These are phyloP conservation scores for Bombus picipes DNA, from an alignment of 1,140 invertebrate species.

Conservation along the genomic window DNA sequence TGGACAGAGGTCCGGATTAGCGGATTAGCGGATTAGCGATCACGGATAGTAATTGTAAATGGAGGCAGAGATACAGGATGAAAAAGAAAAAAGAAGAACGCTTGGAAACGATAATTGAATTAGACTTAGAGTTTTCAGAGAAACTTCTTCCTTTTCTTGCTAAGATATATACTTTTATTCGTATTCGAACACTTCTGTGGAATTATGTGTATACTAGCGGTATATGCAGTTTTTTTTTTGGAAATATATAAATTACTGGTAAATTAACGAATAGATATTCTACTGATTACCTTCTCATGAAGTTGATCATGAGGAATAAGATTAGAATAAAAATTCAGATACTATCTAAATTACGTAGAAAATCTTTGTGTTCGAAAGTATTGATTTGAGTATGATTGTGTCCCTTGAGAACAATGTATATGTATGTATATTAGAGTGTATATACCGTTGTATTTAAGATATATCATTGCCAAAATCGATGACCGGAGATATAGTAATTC, in stretches of 20 bases:
- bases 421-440: neutral
- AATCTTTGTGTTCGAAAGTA: neutral
- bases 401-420: neutral
- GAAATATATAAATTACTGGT: too few species aligned
- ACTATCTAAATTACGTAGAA: neutral
- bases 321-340: too few species aligned
- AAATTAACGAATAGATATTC: too few species aligned
- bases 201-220: too few species aligned
- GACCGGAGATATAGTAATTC: neutral
- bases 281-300: too few species aligned
- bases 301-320: too few species aligned
- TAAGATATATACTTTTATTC: too few species aligned
- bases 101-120: neutral
- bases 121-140: neutral
- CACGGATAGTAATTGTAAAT: neutral
- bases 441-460: neutral
- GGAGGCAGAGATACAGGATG: too few species aligned
- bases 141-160: too few species aligned
- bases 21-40: neutral
- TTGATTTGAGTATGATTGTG: neutral
- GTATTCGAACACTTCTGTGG: too few species aligned
- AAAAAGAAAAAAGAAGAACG: neutral
- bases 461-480: slow-evolving; percentile 14
- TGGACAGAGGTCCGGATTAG: too few species aligned
- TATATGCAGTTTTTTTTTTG: too few species aligned